phyloP scores from a whole-genome alignment of 23 tunicate genomes.

The Phallusia fumigata region DNA sequence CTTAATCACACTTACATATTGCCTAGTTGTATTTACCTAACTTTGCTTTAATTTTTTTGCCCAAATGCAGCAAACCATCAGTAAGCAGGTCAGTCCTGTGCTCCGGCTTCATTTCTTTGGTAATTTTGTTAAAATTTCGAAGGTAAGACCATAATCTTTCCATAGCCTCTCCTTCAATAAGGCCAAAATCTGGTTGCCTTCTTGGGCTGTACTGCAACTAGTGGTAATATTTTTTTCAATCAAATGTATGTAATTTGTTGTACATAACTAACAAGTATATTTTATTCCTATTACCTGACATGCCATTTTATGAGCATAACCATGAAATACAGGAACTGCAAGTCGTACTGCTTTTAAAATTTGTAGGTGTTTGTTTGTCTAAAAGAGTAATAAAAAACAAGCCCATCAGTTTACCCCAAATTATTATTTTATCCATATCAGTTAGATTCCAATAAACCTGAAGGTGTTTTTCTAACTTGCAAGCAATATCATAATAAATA shows the following conservation, averaged over 20 bases:
- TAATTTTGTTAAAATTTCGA: not conserved
- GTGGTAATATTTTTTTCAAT: not conserved
- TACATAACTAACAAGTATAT: not conserved
- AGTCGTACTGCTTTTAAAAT: not conserved
- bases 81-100: constrained; percentile 13
- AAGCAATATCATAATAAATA: not conserved
- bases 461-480: not conserved
- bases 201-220: constrained; percentile 11
- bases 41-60: not conserved
- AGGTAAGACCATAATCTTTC: constrained; percentile 25
- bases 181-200: not conserved
- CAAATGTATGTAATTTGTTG: not conserved
- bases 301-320: constrained; percentile 15
- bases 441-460: not conserved
- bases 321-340: constrained; percentile 37
- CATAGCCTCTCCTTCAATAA: constrained; percentile 19
- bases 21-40: not conserved
- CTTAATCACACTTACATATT: not conserved
- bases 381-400: too few relatives aligned
- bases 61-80: constrained; percentile 5
- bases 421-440: not conserved
- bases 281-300: constrained; percentile 9
- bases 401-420: too few relatives aligned
- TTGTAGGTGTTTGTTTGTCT: not conserved
- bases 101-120: constrained; percentile 34